Evolutionary conservation across 2,797 vertebrate species (phyloP).

Genomic region (Nannoperca australis): DNA sequence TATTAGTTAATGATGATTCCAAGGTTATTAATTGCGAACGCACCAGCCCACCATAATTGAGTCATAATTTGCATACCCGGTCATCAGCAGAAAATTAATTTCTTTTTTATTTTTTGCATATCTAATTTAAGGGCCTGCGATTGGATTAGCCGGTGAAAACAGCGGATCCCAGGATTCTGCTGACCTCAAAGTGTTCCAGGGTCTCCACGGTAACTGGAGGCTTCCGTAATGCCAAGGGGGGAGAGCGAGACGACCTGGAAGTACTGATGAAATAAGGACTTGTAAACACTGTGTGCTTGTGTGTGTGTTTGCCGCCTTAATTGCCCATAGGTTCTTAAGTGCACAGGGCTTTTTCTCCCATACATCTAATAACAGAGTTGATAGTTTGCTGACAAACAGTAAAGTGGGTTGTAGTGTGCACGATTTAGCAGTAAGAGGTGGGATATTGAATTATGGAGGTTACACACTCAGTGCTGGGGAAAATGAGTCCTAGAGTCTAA

Average conservation of each 20-base stretch:
- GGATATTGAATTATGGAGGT: conserved; percentile 81
- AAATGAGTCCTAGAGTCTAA: conserved; percentile 79
- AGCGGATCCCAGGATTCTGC: conserved; percentile 81
- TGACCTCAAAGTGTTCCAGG: conserved; percentile 81
- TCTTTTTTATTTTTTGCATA: conserved; percentile 84
- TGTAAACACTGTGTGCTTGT: conserved; percentile 53
- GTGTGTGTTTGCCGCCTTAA: conserved; percentile 65
- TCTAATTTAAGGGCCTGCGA: conserved; percentile 82
- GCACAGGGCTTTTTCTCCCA: conserved; percentile 51
- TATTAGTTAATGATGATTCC: conserved; percentile 87
- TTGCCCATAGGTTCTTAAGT: conserved; percentile 73
- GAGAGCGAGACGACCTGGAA: conserved; percentile 68
- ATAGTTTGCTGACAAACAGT: conserved; percentile 82
- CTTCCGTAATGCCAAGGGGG: conserved; percentile 60
- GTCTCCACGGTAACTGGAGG: conserved; percentile 76
- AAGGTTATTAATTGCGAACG: conserved; percentile 85
- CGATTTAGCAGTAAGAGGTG: conserved; percentile 76
- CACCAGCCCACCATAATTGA: conserved; percentile 85
- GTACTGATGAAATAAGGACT: conserved; percentile 78
- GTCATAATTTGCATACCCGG: conserved; percentile 87
- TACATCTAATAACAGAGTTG: conserved; percentile 77
- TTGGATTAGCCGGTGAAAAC: conserved; percentile 85
- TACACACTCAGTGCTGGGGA: conserved; percentile 71
- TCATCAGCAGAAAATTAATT: conserved; percentile 87
- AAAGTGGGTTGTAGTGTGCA: conserved; percentile 69